These are phyloP conservation scores for Leptodirus hochenwartii DNA, from an alignment of 2,888 invertebrate genomes.

Conservation along the genomic window DNA sequence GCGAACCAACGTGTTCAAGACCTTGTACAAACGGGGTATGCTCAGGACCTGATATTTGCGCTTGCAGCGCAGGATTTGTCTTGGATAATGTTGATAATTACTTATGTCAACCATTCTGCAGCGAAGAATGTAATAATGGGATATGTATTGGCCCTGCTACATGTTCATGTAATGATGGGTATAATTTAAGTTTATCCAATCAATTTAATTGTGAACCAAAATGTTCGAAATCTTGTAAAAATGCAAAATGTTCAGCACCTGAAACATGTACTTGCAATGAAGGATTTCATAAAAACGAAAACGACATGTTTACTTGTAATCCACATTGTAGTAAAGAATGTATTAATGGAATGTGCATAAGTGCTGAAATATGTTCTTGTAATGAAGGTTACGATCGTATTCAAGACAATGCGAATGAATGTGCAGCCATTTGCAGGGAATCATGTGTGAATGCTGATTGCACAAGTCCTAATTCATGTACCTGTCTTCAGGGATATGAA, in stretches of 20 bases:
- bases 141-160: slow-evolving; percentile 11
- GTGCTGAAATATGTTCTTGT: no score
- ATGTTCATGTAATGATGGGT: slow-evolving; percentile 15
- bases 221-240: slow-evolving; percentile 10
- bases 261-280: slow-evolving; percentile 15
- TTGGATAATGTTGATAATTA: slow-evolving; percentile 9
- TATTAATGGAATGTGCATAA: no score
- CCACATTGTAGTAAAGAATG: no score
- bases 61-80: slow-evolving; percentile 9
- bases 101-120: slow-evolving; percentile 18
- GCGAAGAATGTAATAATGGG: slow-evolving; percentile 11
- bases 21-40: slow-evolving; percentile 9
- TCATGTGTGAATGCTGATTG: slow-evolving; percentile 12
- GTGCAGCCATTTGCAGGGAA: slow-evolving; percentile 13
- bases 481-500: slow-evolving; percentile 6
- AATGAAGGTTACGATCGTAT: background rate
- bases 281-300: slow-evolving; percentile 6
- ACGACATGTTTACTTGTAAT: slow-evolving; percentile 9
- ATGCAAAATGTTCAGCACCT: slow-evolving; percentile 13
- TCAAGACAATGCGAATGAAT: slow-evolving; percentile 2
- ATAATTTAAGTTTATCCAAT: slow-evolving; percentile 14
- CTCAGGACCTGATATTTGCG: slow-evolving; percentile 7
- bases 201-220: slow-evolving; percentile 11
- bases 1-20: slow-evolving; percentile 7
- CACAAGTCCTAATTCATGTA: slow-evolving; percentile 11